Evolutionary conservation across 2,888 invertebrate species (phyloP).

Genomic region (Pycnomerus fuliginosus): DNA sequence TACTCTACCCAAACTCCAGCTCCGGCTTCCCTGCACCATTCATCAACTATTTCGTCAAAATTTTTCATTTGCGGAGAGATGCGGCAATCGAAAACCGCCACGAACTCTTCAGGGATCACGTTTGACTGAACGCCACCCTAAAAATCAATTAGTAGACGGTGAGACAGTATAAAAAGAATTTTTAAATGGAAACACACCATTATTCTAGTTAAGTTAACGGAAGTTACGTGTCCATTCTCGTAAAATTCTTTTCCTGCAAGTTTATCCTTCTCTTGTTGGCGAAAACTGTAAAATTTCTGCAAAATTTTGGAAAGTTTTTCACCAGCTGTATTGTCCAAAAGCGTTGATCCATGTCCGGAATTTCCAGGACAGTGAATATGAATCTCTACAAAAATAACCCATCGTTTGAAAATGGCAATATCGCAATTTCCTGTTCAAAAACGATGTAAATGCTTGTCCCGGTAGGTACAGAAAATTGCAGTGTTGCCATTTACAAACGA

Average conservation of each 20-base stretch:
- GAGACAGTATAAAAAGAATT: conserved; percentile 3
- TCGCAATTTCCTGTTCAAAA: conserved; percentile 88
- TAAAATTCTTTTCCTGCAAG: conserved; percentile 65
- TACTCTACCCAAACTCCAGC: conserved; percentile 58
- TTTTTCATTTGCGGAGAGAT: conserved; percentile 61
- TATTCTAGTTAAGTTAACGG: conserved; percentile 78
- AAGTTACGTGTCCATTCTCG: conserved; percentile 81
- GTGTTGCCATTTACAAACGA: too few species aligned
- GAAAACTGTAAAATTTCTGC: conserved; percentile 70
- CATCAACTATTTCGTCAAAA: conserved; percentile 56
- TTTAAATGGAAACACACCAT: conserved; percentile 60
- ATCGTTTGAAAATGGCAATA: too few species aligned
- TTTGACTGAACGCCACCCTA: conserved; percentile 89
- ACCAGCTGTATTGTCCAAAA: conserved; percentile 79
- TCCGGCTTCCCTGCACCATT: conserved; percentile 60
- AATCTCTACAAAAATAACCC: conserved; percentile 60
- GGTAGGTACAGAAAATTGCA: too few species aligned
- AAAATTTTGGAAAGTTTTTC: conserved; percentile 76
- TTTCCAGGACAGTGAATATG: conserved; percentile 76
- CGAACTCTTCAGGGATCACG: conserved; percentile 82
- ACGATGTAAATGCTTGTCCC: too few species aligned
- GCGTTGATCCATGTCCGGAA: conserved; percentile 84
- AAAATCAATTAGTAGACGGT: conserved; percentile 27
- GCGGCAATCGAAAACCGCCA: conserved; percentile 73
- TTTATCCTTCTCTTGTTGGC: conserved; percentile 66